Conservation (phyloP, 30 jellyfish, hydroid and myxozoan genomes). For the Morbakka virulenta region DNA sequence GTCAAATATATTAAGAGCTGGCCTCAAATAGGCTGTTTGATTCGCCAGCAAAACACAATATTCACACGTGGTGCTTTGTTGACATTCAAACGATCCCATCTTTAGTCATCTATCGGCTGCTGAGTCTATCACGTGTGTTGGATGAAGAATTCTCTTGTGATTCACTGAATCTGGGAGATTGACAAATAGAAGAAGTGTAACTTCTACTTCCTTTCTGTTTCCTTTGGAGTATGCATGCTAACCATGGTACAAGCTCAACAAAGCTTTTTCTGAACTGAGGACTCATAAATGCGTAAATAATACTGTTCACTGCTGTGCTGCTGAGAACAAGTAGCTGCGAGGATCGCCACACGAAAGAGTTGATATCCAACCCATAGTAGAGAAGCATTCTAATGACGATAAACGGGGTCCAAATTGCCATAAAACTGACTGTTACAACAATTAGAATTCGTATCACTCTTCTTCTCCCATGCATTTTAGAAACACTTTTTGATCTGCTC, state of each 20-base stretch:
- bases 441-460: constrained; percentile 62
- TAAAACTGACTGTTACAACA: constrained; percentile 69
- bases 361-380: constrained; percentile 55
- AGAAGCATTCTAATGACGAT: constrained; percentile 61
- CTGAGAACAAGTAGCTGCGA: constrained; percentile 71
- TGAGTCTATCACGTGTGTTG: neutral
- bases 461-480: constrained; percentile 39
- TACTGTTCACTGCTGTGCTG: constrained; percentile 84
- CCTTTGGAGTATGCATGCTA: neutral
- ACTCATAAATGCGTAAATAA: constrained; percentile 83
- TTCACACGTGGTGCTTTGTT: no score
- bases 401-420: constrained; percentile 91
- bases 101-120: no score
- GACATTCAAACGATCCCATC: no score
- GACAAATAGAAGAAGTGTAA: neutral
- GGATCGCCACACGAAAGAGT: constrained; percentile 65
- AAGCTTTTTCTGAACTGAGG: constrained; percentile 77
- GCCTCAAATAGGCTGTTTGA: no score
- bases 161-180: neutral
- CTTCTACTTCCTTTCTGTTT: neutral
- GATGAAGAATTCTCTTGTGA: neutral
- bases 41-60: no score
- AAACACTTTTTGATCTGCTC: neutral
- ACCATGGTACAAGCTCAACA: constrained; percentile 59
- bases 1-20: no score